Evolutionary conservation across 2,797 vertebrate genomes (phyloP).

Genomic region (Mormyrus hasselquistii): DNA sequence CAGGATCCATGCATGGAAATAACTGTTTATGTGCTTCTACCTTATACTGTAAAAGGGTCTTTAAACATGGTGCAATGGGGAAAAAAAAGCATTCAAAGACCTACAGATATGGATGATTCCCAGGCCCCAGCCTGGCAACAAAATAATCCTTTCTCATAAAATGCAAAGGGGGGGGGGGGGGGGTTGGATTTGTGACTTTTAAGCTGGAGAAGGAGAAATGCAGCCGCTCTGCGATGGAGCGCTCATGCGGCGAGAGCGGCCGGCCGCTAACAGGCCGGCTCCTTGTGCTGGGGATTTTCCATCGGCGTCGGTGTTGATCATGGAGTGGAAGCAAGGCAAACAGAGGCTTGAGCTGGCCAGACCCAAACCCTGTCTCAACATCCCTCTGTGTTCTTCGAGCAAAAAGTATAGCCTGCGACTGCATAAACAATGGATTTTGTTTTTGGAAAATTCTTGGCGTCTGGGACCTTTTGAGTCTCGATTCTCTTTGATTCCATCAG

Average conservation of each 20-base stretch:
- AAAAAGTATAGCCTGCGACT: background rate
- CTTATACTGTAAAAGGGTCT: background rate
- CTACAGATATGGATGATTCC: constrained; percentile 42
- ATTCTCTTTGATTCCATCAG: background rate
- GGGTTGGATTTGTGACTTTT: background rate
- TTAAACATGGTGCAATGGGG: background rate
- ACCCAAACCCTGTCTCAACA: constrained; percentile 19
- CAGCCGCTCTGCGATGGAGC: constrained; percentile 42
- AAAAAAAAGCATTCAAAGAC: constrained; percentile 40
- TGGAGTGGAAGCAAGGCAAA: constrained; percentile 55
- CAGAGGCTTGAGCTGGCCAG: constrained; percentile 44
- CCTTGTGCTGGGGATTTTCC: constrained; percentile 68
- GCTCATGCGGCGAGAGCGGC: constrained; percentile 2
- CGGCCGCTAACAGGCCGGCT: constrained; percentile 42
- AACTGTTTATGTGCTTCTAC: background rate
- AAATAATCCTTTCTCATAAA: constrained; percentile 64
- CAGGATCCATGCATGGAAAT: background rate
- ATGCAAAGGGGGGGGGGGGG: constrained; percentile 42
- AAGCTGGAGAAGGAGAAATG: constrained; percentile 55
- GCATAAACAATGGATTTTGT: background rate
- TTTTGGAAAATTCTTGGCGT: background rate
- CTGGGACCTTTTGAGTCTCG: background rate
- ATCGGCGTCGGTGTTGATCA: constrained; percentile 58
- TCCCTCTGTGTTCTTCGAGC: background rate
- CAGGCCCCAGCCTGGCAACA: constrained; percentile 58